These are phyloP conservation scores for Tokudaia tokunoshimensis DNA, from an alignment of 2,797 vertebrate species.

Conservation along the genomic window DNA sequence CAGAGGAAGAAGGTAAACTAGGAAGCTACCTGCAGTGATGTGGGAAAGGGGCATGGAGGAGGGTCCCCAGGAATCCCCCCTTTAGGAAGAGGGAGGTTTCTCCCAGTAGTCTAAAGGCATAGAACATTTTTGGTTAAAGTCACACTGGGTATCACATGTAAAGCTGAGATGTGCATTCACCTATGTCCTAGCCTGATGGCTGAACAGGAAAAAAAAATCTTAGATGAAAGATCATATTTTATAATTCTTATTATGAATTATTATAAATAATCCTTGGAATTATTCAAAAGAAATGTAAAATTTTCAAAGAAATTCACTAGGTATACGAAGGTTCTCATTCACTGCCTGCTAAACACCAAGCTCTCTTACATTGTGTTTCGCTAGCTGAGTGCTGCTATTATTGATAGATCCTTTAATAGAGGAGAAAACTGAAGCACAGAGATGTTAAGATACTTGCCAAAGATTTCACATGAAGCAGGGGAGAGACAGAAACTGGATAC, in stretches of 20 bases:
- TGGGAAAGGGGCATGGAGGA: not conserved
- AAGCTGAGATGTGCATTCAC: not conserved
- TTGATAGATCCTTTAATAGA: conserved; percentile 60
- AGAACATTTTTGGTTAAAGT: not conserved
- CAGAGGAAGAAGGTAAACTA: not conserved
- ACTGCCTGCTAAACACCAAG: not conserved
- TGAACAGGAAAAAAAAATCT: not conserved
- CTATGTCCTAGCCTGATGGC: not conserved
- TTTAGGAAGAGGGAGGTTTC: not conserved
- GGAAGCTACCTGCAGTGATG: too few species aligned
- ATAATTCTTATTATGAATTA: not conserved
- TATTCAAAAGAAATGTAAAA: conserved; percentile 11
- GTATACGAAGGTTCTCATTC: not conserved
- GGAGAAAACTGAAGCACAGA: conserved; percentile 49
- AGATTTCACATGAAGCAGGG: conserved; percentile 24
- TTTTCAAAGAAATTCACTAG: conserved; percentile 36
- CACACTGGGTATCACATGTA: not conserved
- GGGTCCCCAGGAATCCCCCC: not conserved
- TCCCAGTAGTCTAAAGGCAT: not conserved
- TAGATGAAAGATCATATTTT: not conserved
- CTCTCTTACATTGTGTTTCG: not conserved
- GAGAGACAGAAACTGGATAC: conserved; percentile 26
- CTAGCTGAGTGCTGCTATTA: not conserved
- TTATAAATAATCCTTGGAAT: not conserved
- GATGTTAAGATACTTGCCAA: conserved; percentile 40